Base-by-base conservation (phyloP, 1,140 invertebrate genomes). In the Phenacoccus solenopsis region DNA sequence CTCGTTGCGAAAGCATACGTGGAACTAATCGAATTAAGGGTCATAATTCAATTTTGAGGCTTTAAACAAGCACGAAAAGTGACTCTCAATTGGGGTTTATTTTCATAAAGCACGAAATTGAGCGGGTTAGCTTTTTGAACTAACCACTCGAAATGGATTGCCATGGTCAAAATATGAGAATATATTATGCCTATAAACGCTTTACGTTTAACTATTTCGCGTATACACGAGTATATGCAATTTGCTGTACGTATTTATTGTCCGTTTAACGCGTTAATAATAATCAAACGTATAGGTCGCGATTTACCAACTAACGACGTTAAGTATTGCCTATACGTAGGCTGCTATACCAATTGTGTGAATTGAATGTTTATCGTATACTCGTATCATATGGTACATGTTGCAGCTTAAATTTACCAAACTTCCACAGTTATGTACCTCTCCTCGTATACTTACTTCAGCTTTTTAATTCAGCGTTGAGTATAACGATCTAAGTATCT, bases 11-110 rank as follows among this genome's bases (percentile, higher is more conserved):
- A 24, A 64, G 25, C 21, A 27, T 64, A 24, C 59, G 22, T 25
- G 16, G 25, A 27, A 25, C 9, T 25, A 64, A 64, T 64, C 59
- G 59, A 64, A 64, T 64, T 64, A 64, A 64, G 59, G 59, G 59
- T 64, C 59, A 27, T 64, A 64, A 64, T 64, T 64, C 25, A 64
- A 64, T 64, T 64, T 64, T 24, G 22, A 22, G 59, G 59, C 59
- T 64, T 64, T 64, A 64, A 64, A 64, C 38, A 49, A 49, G 20
- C 38, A 49, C 38, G 38, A 64, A 64, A 64, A 24, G 59, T 27
- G 59, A 64, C 59, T 64, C 22, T 64, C 59, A 22, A 64, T 64
- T 64, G 59, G 21, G 38, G 38, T 49, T 49, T 49, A 49, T 49
- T 49, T 49, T 49, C 38, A 49, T 49, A 49, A 49, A 16, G 38